Evolutionary conservation across 2,888 invertebrate species (phyloP).

Genomic region (Brachyptera risi): DNA sequence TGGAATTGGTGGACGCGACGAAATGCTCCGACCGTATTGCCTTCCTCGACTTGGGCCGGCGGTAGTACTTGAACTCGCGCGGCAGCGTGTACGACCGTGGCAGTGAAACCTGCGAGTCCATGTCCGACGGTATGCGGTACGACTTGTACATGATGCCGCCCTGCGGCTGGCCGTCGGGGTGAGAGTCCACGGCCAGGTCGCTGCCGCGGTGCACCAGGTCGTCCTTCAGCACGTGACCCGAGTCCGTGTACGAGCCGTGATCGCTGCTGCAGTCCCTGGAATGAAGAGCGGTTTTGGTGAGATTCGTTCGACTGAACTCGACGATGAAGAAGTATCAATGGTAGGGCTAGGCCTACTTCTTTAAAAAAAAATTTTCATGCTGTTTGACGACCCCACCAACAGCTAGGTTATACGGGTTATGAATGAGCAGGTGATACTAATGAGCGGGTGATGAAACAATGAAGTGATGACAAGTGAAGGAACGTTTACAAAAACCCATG

Average conservation of each 20-base stretch:
- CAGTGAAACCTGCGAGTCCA: constrained; percentile 71
- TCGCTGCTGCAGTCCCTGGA: constrained; percentile 32
- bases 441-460: too few relatives aligned
- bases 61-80: constrained; percentile 78
- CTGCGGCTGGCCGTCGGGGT: constrained; percentile 26
- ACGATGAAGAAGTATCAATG: too few relatives aligned
- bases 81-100: constrained; percentile 82
- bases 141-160: constrained; percentile 43
- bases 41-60: constrained; percentile 53
- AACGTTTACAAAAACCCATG: too few relatives aligned
- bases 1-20: constrained; percentile 78
- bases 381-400: too few relatives aligned
- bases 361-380: too few relatives aligned
- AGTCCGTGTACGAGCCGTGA: constrained; percentile 29
- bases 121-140: constrained; percentile 62
- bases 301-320: too few relatives aligned
- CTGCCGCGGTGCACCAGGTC: constrained; percentile 18
- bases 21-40: constrained; percentile 62
- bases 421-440: too few relatives aligned
- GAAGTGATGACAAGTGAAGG: too few relatives aligned
- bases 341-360: too few relatives aligned
- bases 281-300: too few relatives aligned
- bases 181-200: constrained; percentile 20
- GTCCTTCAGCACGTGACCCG: constrained; percentile 22
- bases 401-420: too few relatives aligned